These are phyloP conservation scores for Aphidius colemani DNA, from an alignment of 2,888 invertebrate species.

Conservation along the genomic window DNA sequence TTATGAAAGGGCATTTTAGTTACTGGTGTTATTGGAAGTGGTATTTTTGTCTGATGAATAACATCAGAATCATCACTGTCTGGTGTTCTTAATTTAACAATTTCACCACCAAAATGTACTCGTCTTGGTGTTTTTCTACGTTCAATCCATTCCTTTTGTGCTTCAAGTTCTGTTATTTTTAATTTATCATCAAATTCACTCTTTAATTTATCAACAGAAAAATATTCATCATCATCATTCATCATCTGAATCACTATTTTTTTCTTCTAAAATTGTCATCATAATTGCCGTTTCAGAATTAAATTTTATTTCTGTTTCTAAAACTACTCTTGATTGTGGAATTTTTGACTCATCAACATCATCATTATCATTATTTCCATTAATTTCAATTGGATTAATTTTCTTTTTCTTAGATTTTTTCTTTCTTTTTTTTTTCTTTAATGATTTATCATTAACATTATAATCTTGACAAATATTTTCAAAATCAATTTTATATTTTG, in stretches of 20 bases:
- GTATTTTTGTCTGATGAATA: conserved; percentile 56
- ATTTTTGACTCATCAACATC: conserved; percentile 30
- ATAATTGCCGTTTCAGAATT: conserved; percentile 80
- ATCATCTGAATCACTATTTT: conserved; percentile 52
- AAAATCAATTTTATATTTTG: conserved; percentile 64
- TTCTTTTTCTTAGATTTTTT: conserved; percentile 23
- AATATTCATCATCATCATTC: conserved; percentile 22
- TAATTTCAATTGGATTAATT: conserved; percentile 19
- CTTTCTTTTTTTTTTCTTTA: conserved; percentile 18
- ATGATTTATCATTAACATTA: conserved; percentile 45
- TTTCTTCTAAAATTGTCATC: conserved; percentile 81
- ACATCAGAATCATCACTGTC: conserved; percentile 74
- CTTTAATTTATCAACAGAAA: conserved; percentile 15
- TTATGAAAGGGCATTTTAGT: conserved; percentile 53
- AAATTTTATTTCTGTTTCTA: conserved; percentile 83
- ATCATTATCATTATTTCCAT: neutral
- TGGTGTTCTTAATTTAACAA: conserved; percentile 82
- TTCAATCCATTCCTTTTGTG: conserved; percentile 35
- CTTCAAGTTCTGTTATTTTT: conserved; percentile 11
- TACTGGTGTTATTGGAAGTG: conserved; percentile 60
- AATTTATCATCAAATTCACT: neutral
- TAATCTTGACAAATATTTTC: conserved; percentile 68
- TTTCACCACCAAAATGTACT: conserved; percentile 85
- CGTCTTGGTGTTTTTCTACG: conserved; percentile 68
- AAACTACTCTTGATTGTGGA: conserved; percentile 64